Base-by-base conservation (phyloP, 2,888 invertebrate species). In the Parnassius mnemosyne region DNA sequence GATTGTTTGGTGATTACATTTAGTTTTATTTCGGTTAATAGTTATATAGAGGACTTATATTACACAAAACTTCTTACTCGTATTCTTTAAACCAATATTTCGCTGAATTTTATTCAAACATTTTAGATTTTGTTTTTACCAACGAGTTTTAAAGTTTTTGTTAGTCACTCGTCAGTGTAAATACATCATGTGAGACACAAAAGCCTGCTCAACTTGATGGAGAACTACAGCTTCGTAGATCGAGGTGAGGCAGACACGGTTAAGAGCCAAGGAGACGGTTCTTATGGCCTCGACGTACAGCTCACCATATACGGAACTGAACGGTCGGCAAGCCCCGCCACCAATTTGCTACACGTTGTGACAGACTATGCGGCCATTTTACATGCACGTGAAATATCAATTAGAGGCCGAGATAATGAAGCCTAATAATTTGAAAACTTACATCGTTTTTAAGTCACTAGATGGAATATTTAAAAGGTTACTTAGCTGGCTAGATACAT, bases 221-320 rank as follows among this genome's bases (percentile, higher is more conserved):
- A n/a, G 44, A n/a, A 52, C 51, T 42, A 10, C 11, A 13, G 47
- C 46, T 59, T 46, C 52, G 47, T 53, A 41, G 50, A 57, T 53
- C 60, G 65, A 65, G 65, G 67, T 63, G 64, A 64, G 65, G 61
- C 66, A 63, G 64, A 51, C 43, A 34, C 49, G 20, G n/a, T 52
- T 49, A 13, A 50, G 44, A 53, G 20, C 43, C 60, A 51, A 49
- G 66, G 65, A 66, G 66, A 66, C 72, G 69, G 69, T 78, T 85
- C 57, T 53, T 13, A 83, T 13, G 49, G 13, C 86, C 88, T 87
- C 89, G 85, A 71, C 74, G 80, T 76, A 52, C 57, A 34, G 57
- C 50, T 57, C 50, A 60, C 90, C 90, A 77, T 90, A 87, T 89
- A 89, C 69, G 89, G 89, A 72, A 67, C 73, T 80, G 83, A 34